phyloP scores from a whole-genome alignment of 2,113 vertebrate species.

The Cynoglossus semilaevis region DNA sequence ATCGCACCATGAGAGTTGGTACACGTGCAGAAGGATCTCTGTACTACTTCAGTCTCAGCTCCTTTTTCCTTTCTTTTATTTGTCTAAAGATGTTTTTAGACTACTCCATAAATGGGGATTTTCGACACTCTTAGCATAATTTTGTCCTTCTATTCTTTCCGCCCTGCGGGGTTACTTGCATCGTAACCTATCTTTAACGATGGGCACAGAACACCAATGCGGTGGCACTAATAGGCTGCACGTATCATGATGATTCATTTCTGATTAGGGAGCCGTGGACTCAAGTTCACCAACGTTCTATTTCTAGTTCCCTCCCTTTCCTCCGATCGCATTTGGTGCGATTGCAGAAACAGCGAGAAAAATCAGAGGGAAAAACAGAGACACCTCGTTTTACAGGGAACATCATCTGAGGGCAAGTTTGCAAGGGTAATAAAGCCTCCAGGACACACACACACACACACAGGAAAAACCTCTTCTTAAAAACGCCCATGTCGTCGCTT shows the following conservation, averaged over 20 bases:
- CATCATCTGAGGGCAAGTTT: constrained; percentile 19
- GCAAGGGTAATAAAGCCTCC: constrained; percentile 24
- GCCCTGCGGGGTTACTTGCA: constrained; percentile 38
- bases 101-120: no score
- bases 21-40: constrained; percentile 13
- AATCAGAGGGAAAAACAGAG: constrained; percentile 2
- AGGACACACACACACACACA: neutral
- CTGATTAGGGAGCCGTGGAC: constrained; percentile 21
- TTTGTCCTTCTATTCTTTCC: neutral
- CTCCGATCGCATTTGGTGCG: constrained; percentile 35
- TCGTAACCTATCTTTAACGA: constrained; percentile 52
- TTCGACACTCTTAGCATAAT: no score
- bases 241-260: constrained; percentile 39
- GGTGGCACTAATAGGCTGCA: constrained; percentile 47
- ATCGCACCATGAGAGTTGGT: constrained; percentile 12
- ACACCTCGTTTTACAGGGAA: constrained; percentile 1
- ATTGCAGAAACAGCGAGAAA: constrained; percentile 11
- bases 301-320: neutral
- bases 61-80: constrained; percentile 27
- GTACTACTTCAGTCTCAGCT: neutral
- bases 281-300: constrained; percentile 39
- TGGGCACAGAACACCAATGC: constrained; percentile 38
- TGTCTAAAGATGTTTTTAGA: no score
- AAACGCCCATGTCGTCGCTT: constrained; percentile 21
- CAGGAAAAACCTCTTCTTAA: constrained; percentile 12